A percentile compares a stretch with the other conserved stretches of the same genome.
Conservation (phyloP, 2,888 invertebrate genomes). For the Oxyscelio sp. region DNA sequence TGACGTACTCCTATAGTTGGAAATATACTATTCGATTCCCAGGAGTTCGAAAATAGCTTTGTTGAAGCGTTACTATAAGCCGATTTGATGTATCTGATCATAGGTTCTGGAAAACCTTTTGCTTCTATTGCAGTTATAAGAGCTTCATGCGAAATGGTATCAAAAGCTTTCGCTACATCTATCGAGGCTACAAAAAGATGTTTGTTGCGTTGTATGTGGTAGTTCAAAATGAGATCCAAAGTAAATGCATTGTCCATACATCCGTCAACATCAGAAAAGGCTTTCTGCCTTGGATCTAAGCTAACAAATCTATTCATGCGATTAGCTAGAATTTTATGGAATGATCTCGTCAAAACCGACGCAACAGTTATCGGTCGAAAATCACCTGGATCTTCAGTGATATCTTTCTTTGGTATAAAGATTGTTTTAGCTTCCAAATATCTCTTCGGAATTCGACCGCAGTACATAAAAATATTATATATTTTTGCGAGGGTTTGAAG, state of each 20-base stretch:
- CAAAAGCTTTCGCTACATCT: constrained; percentile 75
- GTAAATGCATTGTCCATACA: constrained; percentile 72
- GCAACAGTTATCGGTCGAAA: constrained; percentile 26
- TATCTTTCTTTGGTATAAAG: constrained; percentile 37
- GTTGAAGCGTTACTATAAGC: neutral
- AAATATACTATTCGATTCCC: neutral
- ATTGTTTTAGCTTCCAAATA: constrained; percentile 69
- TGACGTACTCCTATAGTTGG: constrained; percentile 6
- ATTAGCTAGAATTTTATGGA: constrained; percentile 67
- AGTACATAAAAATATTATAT: constrained; percentile 32
- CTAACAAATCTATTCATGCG: neutral
- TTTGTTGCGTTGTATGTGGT: neutral
- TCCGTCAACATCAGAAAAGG: constrained; percentile 67
- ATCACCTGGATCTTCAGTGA: neutral
- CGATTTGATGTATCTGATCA: neutral
- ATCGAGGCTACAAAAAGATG: constrained; percentile 48
- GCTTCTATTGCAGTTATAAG: neutral
- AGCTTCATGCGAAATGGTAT: constrained; percentile 59
- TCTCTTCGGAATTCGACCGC: constrained; percentile 74
- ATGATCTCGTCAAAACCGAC: constrained; percentile 44
- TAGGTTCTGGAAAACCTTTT: neutral
- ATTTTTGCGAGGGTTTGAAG: neutral
- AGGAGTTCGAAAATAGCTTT: neutral
- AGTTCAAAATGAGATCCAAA: neutral
- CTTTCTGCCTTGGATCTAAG: constrained; percentile 56